Conservation (phyloP, 2,113 vertebrate species). For the Hucho hucho region DNA sequence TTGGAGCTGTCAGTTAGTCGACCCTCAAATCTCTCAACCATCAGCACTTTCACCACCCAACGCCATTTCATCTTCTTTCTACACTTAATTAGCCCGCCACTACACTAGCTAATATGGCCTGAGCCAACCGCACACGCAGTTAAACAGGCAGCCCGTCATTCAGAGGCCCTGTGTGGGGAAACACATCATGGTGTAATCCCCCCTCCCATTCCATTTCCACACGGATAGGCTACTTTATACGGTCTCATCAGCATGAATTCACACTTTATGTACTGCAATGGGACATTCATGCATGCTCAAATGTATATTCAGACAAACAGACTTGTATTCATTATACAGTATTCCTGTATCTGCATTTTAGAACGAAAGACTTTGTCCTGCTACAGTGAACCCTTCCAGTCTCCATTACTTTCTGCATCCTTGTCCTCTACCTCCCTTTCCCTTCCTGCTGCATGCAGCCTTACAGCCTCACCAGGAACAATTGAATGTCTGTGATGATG, state of each 20-base stretch:
- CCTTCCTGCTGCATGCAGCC: background rate
- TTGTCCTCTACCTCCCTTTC: background rate
- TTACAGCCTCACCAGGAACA: background rate
- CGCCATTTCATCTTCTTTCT: conserved; percentile 29
- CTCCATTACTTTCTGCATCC: background rate
- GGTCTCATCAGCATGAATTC: conserved; percentile 59
- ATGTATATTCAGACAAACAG: conserved; percentile 11
- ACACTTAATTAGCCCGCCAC: conserved; percentile 45
- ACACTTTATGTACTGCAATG: conserved; percentile 19
- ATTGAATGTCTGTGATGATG: too few relatives aligned
- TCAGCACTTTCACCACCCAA: conserved; percentile 24
- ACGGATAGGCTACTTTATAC: conserved; percentile 46
- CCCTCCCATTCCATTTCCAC: conserved; percentile 10
- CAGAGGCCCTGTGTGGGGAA: conserved; percentile 17
- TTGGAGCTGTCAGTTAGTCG: conserved; percentile 1
- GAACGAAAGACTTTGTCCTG: background rate
- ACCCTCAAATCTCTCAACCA: background rate
- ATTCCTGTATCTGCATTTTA: background rate
- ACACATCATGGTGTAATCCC: background rate
- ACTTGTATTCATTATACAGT: background rate
- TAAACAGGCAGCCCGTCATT: conserved; percentile 49
- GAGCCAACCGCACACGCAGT: conserved; percentile 25
- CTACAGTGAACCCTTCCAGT: background rate
- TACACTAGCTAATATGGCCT: conserved; percentile 17
- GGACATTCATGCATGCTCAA: conserved; percentile 28